These are phyloP conservation scores for Allygus modestus DNA, from an alignment of 2,888 invertebrate genomes.

Conservation along the genomic window DNA sequence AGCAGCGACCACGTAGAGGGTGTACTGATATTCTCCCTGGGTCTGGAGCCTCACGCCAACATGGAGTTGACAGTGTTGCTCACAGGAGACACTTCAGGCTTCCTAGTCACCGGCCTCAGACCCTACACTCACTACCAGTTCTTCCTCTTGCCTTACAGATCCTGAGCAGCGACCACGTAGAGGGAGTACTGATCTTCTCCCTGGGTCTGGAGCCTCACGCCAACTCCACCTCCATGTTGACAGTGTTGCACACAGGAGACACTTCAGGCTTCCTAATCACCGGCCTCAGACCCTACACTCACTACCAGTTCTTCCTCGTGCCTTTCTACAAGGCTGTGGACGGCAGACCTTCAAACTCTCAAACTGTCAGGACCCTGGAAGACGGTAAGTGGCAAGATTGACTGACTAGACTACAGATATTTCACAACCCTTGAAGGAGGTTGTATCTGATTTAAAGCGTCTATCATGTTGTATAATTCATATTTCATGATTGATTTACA, in stretches of 20 bases:
- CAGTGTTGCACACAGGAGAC: conserved; percentile 88
- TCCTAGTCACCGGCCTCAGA: conserved; percentile 86
- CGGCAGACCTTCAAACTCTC: conserved; percentile 92
- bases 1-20: conserved; percentile 90
- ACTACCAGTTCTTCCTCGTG: conserved; percentile 95
- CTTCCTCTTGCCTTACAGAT: conserved; percentile 90
- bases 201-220: conserved; percentile 81
- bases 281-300: conserved; percentile 88
- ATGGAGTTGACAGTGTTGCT: conserved; percentile 88
- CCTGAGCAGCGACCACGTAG: conserved; percentile 87
- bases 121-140: conserved; percentile 95
- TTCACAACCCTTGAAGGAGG: too few species aligned
- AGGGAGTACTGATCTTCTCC: conserved; percentile 91
- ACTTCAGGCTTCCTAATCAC: conserved; percentile 88
- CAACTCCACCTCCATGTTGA: conserved; percentile 85
- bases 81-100: conserved; percentile 87
- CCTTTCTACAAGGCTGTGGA: conserved; percentile 94
- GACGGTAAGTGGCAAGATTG: conserved; percentile 82
- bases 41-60: conserved; percentile 79
- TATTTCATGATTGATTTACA: too few species aligned
- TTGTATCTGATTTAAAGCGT: too few species aligned
- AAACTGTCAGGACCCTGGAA: conserved; percentile 88
- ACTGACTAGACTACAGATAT: too few species aligned
- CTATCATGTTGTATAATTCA: too few species aligned
- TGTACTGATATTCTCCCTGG: conserved; percentile 88